Evolutionary conservation across 2,888 invertebrate species (phyloP).

Genomic region (Byasa hedistus): DNA sequence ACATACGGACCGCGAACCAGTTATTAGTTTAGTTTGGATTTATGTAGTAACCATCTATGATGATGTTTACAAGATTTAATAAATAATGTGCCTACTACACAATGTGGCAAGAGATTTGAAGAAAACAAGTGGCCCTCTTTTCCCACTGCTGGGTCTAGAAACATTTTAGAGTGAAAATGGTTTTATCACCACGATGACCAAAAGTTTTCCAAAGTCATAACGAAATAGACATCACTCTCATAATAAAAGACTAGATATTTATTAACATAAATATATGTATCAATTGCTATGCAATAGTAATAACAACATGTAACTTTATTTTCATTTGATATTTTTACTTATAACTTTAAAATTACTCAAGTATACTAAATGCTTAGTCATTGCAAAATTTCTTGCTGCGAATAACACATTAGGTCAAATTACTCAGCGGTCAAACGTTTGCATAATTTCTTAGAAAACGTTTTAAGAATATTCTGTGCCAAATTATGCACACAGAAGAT

Average conservation of each 20-base stretch:
- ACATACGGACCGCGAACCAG: background rate
- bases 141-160: too few relatives aligned
- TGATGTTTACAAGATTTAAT: background rate
- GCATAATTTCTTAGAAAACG: slow-evolving; percentile 13
- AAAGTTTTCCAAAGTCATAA: too few relatives aligned
- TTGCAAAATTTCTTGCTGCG: slow-evolving; percentile 3
- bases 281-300: too few relatives aligned
- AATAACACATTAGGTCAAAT: slow-evolving; percentile 17
- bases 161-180: too few relatives aligned
- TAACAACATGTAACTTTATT: too few relatives aligned
- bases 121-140: too few relatives aligned
- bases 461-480: background rate
- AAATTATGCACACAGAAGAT: background rate
- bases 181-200: too few relatives aligned
- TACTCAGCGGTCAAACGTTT: slow-evolving; percentile 9
- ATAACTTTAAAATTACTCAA: background rate
- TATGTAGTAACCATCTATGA: background rate
- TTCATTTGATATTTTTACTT: background rate
- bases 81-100: background rate
- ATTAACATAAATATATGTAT: too few relatives aligned
- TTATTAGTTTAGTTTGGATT: background rate
- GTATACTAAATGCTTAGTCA: background rate
- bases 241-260: too few relatives aligned
- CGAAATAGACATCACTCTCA: too few relatives aligned
- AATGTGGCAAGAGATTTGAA: background rate